Base-by-base conservation (phyloP, 1,140 invertebrate genomes). In the Drosophila guanche region DNA sequence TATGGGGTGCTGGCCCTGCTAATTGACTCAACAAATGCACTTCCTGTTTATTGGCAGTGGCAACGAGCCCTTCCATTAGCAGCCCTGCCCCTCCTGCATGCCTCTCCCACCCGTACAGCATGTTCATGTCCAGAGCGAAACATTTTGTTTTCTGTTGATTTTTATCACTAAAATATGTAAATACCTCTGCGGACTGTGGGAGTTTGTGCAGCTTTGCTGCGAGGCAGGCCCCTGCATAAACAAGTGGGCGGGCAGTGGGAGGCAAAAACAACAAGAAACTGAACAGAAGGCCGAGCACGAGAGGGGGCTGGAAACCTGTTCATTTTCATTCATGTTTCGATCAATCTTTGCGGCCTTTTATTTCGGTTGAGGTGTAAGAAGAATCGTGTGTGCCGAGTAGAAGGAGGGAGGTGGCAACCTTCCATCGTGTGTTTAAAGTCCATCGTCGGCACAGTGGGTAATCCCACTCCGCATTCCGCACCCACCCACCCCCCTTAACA, bases 121-220 rank as follows among this genome's bases (percentile, higher is more conserved):
- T 47, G 61, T 63, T 63, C 71, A 66, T 80, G 72, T 76, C 72
- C 72, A 58, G 62, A 69, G 74, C 50, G 25, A 75, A 45, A 54
- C 52, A 67, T 74, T 74, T 74, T 20, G n/a, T 20, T 0, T 57
- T 66, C 55, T 75, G 81, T 86, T 86, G 81, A 88, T 86, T 86
- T 88, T 86, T 86, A 86, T 86, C 81, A 86, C 77, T 81, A 86
- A 86, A 86, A 86, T 88, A 86, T 86, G 81, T 86, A 88, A 86
- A 86, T 86, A 86, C 81, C 77, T 77, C 66, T 70, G 50, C 62
- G 63, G 63, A 60, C 69, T 86, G 81, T 86, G 81, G 69, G 81
- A 86, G 81, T 78, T 86, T 86, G 51, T 86, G 77, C 81, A 86
- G 81, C 81, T 88, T 86, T 83, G 37, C 56, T 83, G 37, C 56